phyloP scores from a whole-genome alignment of 2,888 invertebrate genomes.

The Rapana venosa region DNA sequence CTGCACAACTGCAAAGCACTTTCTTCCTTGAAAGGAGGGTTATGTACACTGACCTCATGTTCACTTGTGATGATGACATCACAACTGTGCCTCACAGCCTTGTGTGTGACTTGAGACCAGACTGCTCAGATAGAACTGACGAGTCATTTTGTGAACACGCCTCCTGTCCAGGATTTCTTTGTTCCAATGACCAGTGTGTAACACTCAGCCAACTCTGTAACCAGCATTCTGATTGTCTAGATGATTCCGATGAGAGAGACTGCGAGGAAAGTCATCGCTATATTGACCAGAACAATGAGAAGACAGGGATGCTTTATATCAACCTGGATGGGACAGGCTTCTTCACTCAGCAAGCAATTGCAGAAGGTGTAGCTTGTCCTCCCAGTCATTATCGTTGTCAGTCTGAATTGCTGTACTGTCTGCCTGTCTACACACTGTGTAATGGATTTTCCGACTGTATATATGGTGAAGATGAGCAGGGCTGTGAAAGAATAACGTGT shows the following conservation, averaged over 20 bases:
- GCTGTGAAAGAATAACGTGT: neutral
- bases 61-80: neutral
- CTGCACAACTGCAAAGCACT: neutral
- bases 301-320: neutral
- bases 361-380: neutral
- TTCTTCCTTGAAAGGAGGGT: neutral
- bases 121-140: slow-evolving; percentile 67
- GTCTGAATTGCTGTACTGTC: neutral
- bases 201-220: slow-evolving; percentile 30
- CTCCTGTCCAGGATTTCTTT: slow-evolving; percentile 18
- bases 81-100: slow-evolving; percentile 45
- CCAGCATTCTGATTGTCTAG: slow-evolving; percentile 43
- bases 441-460: slow-evolving; percentile 12
- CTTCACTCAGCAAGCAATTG: neutral
- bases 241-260: slow-evolving; percentile 48
- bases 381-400: neutral
- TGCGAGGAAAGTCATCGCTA: neutral
- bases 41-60: neutral
- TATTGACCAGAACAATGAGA: neutral
- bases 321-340: neutral
- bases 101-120: slow-evolving; percentile 68
- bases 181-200: slow-evolving; percentile 42
- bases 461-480: neutral
- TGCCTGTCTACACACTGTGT: slow-evolving; percentile 8
- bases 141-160: slow-evolving; percentile 64